A percentile compares a stretch with the other conserved stretches of the same genome.
phyloP scores from a whole-genome alignment of 2,113 vertebrate species.

The Tinamus guttatus region DNA sequence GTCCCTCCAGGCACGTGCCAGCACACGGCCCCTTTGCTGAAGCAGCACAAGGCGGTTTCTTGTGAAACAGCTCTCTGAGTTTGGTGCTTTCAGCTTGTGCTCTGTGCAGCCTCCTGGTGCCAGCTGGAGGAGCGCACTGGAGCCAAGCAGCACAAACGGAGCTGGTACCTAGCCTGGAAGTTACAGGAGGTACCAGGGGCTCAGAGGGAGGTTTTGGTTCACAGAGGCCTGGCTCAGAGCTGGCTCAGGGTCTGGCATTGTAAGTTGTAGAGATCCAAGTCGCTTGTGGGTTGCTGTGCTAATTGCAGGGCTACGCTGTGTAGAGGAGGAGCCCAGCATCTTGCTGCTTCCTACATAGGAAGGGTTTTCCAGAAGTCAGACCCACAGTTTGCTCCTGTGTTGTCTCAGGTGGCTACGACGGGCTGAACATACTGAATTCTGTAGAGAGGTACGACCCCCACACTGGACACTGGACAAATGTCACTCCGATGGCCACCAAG shows the following conservation, averaged over 20 bases:
- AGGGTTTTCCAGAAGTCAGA: background rate
- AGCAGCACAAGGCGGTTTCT: background rate
- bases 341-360: background rate
- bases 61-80: background rate
- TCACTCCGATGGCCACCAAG: slow-evolving; percentile 98
- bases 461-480: slow-evolving; percentile 97
- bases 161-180: background rate
- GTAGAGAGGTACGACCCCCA: slow-evolving; percentile 98
- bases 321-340: accelerated
- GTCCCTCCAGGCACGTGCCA: background rate
- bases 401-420: slow-evolving; percentile 93
- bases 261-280: background rate
- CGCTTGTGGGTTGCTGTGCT: accelerated
- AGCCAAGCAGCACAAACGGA: background rate
- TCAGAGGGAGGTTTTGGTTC: background rate
- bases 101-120: background rate
- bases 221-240: background rate
- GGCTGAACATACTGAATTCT: slow-evolving; percentile 96
- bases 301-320: accelerated
- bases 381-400: background rate
- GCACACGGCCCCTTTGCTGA: background rate
- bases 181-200: background rate
- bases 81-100: background rate
- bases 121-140: background rate
- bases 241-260: background rate